Evolutionary conservation across 2,797 vertebrate genomes (phyloP).

Genomic region (Sebastes reedi): DNA sequence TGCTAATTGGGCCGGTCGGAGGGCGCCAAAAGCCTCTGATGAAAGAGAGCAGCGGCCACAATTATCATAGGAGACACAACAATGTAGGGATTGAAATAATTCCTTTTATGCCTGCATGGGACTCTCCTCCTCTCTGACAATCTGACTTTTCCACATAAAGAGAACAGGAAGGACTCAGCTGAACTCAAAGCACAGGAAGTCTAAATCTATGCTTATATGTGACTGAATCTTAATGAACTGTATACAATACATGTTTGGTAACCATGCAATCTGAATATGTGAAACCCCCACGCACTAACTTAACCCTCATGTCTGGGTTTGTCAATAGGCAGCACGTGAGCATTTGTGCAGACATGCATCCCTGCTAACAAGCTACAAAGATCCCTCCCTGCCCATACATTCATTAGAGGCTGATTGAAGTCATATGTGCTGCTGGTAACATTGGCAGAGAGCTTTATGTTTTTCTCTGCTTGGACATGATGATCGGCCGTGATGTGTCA

Average conservation of each 20-base stretch:
- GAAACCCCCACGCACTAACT: not conserved
- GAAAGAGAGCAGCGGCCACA: conserved; percentile 56
- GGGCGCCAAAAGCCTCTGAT: conserved; percentile 54
- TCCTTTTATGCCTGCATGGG: conserved; percentile 42
- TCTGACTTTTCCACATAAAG: conserved; percentile 29
- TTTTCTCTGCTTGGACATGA: conserved; percentile 29
- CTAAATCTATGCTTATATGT: not conserved
- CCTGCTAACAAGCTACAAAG: conserved; percentile 4
- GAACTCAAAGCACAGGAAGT: not conserved
- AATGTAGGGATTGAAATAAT: conserved; percentile 79
- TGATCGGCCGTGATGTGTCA: conserved; percentile 45
- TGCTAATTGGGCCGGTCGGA: conserved; percentile 72
- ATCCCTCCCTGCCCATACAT: not conserved
- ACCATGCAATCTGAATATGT: not conserved
- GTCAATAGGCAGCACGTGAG: conserved; percentile 20
- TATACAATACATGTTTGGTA: not conserved
- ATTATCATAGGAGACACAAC: conserved; percentile 69
- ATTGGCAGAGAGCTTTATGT: conserved; percentile 21
- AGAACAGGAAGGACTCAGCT: not conserved
- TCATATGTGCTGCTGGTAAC: conserved; percentile 39
- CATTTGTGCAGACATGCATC: conserved; percentile 38
- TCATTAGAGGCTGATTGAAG: conserved; percentile 40
- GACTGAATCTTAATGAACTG: not conserved
- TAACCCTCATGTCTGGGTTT: conserved; percentile 18
- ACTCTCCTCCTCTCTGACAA: conserved; percentile 18